Conservation (phyloP, 2,888 invertebrate species). For the Eubasilissa splendida region DNA sequence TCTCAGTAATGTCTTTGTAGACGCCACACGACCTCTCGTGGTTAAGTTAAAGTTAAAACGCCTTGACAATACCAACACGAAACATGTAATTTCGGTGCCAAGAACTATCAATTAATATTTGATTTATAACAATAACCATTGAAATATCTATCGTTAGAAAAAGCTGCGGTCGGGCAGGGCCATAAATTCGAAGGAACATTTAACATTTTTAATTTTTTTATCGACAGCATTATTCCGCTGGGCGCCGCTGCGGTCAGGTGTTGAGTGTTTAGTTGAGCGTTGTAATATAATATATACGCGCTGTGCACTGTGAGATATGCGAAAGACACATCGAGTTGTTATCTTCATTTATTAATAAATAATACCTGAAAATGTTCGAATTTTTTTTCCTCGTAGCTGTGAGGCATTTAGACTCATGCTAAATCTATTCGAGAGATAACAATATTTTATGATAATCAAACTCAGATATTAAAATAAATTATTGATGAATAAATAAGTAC, state of each 20-base stretch:
- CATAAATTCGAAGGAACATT: constrained; percentile 30
- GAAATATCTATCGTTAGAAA: constrained; percentile 43
- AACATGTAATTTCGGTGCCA: constrained; percentile 46
- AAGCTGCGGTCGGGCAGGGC: constrained; percentile 44
- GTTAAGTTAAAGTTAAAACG: constrained; percentile 16
- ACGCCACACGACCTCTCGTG: constrained; percentile 51
- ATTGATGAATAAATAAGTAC: too few relatives aligned
- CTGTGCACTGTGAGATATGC: background rate
- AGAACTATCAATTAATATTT: constrained; percentile 52
- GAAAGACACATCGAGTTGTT: too few relatives aligned
- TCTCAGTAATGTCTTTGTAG: constrained; percentile 41
- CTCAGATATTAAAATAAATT: too few relatives aligned
- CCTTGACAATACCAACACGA: constrained; percentile 47
- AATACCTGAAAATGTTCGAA: too few relatives aligned
- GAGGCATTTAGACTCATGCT: too few relatives aligned
- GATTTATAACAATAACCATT: constrained; percentile 51
- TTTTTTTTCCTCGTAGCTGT: too few relatives aligned
- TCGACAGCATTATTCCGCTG: constrained; percentile 3
- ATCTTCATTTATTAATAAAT: too few relatives aligned
- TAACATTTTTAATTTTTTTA: constrained; percentile 28
- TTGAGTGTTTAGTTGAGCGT: background rate
- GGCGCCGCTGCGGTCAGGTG: background rate
- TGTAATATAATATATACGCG: background rate
- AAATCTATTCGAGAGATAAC: too few relatives aligned
- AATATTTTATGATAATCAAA: too few relatives aligned